These are phyloP conservation scores for Neolamprologus devosi DNA, from an alignment of 2,113 vertebrate species.

Conservation along the genomic window DNA sequence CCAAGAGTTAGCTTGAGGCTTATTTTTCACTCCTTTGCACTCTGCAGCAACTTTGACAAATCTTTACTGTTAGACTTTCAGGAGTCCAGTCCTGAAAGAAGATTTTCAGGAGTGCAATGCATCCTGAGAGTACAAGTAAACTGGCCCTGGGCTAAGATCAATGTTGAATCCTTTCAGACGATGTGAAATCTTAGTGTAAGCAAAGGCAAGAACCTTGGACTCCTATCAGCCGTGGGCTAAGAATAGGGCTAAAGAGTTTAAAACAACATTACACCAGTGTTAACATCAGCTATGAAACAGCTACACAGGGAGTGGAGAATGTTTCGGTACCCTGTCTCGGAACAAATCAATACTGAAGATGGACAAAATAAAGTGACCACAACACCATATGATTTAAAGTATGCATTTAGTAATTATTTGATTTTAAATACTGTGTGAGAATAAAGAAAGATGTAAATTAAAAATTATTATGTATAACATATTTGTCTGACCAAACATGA, in stretches of 20 bases:
- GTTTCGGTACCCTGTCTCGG: not conserved
- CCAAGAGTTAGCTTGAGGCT: not conserved
- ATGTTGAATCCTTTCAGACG: conserved; percentile 25
- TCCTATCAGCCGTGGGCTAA: not conserved
- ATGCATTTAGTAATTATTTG: not conserved
- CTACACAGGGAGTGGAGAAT: not conserved
- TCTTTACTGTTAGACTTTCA: not conserved
- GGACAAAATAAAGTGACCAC: not conserved
- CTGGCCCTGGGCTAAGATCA: conserved; percentile 27
- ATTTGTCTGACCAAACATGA: not conserved
- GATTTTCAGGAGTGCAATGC: not conserved
- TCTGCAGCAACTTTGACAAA: not conserved
- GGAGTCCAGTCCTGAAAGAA: not conserved
- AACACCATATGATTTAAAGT: not conserved
- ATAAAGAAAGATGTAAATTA: not conserved
- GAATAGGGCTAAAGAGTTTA: not conserved
- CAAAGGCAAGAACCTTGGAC: not conserved
- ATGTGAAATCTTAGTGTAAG: conserved; percentile 12
- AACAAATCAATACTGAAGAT: not conserved
- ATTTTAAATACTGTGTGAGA: not conserved
- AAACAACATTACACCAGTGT: not conserved
- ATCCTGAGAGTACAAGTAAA: not conserved
- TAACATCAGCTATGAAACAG: not conserved
- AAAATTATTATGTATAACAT: not conserved
- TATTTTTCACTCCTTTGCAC: not conserved